Evolutionary conservation across 2,113 vertebrate species (phyloP).

Genomic region (Solea senegalensis): DNA sequence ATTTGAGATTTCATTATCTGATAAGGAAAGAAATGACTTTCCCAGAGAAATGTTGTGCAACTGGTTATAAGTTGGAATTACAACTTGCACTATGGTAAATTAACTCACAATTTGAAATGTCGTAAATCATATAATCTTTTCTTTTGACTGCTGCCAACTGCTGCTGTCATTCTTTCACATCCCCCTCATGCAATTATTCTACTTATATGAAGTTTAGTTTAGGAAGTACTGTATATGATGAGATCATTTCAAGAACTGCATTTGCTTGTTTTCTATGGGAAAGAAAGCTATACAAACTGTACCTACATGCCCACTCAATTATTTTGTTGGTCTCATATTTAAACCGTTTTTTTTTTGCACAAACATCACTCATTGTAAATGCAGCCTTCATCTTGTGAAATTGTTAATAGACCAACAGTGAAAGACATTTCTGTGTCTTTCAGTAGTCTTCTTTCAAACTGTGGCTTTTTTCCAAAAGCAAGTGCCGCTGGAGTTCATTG

Average conservation of each 20-base stretch:
- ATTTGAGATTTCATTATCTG: constrained; percentile 77
- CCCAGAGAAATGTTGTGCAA: constrained; percentile 54
- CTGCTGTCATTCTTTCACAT: constrained; percentile 16
- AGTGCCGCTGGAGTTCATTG: constrained; percentile 3
- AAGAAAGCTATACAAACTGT: not conserved
- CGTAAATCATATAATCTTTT: constrained; percentile 22
- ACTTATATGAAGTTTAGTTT: not conserved
- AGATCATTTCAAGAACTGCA: not conserved
- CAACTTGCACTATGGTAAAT: constrained; percentile 20
- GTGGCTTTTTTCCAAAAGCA: constrained; percentile 5
- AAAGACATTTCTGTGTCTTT: not conserved
- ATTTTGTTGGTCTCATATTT: not conserved
- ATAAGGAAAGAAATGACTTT: constrained; percentile 63
- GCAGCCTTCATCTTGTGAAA: not conserved
- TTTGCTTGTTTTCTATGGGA: not conserved
- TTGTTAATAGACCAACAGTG: constrained; percentile 9
- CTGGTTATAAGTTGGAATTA: constrained; percentile 49
- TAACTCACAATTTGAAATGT: constrained; percentile 14
- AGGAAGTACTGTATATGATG: not conserved
- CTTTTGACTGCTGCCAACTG: constrained; percentile 4
- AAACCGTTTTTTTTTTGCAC: not conserved
- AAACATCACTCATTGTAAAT: constrained; percentile 2
- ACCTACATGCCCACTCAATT: not conserved
- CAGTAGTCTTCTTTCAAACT: constrained; percentile 23
- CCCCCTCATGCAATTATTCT: not conserved